Base-by-base conservation (phyloP, 2,113 vertebrate genomes). In the Zootoca vivipara region DNA sequence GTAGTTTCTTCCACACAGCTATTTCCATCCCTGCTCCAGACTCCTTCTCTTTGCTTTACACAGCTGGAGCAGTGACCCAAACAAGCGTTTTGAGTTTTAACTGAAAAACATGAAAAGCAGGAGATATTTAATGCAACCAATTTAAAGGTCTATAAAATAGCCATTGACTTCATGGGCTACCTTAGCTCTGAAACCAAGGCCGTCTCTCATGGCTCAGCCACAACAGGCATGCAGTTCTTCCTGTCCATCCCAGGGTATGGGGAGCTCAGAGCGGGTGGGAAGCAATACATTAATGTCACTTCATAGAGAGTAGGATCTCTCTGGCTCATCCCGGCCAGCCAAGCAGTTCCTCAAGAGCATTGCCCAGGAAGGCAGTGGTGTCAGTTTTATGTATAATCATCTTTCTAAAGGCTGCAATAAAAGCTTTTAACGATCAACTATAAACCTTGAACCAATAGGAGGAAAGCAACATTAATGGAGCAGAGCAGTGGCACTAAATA, bases 51-150 rank as follows among this genome's bases (percentile, higher is more conserved):
- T 0, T 0, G 73, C 26, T 81, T 85, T 92, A 33, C 89, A 87
- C 28, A 3, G 7, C 2, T 10, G 58, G 10, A 13, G 3, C 2
- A 69, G 87, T 22, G 87, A 88, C 83, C 91, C 90, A 78, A 87
- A 88, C 77, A 85, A 86, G 30, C 15, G 89, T 93, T 46, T 94
- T 79, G 85, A 42, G 35, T 89, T 94, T 94, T 93, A 94, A 93
- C 90, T 93, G 91, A 94, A 83, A 77, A 90, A 79, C 82, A 84
- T 93, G 91, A 93, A 92, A 89, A 89, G 73, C 74, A 38, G 62
- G 35, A 92, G 40, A 88, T 94, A 89, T 91, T 96, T 84, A 93
- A 91, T 65, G 93, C 91, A 94, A 92, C 12, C 24, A 83, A 83
- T 88, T 35, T 69, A 88, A 77, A 56, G 16, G 7, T 77, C 72